Conservation (phyloP, 2,888 invertebrate genomes). For the Lasioglossum zephyrum region DNA sequence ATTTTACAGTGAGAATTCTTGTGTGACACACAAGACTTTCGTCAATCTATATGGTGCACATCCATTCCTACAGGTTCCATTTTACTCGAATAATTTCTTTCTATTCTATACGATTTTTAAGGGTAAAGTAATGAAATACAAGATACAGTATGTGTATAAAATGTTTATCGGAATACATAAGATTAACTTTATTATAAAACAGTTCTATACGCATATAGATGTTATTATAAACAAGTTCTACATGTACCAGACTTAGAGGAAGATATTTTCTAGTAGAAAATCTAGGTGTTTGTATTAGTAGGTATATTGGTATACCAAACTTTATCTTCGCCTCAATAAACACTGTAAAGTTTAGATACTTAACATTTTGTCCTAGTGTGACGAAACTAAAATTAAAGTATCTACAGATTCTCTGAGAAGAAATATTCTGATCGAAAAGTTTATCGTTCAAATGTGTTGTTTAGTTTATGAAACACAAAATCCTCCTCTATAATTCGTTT, state of each 20-base stretch:
- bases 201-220: background rate
- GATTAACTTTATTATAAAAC: background rate
- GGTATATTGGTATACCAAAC: background rate
- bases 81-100: constrained; percentile 23
- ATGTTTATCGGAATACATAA: constrained; percentile 9
- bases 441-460: background rate
- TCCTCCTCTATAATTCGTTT: background rate
- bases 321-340: background rate
- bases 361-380: background rate
- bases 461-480: background rate
- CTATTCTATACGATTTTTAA: constrained; percentile 21
- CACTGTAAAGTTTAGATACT: background rate
- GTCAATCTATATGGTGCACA: constrained; percentile 31
- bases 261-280: background rate
- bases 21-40: constrained; percentile 18
- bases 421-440: background rate
- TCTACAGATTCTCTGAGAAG: background rate
- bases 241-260: background rate
- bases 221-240: background rate
- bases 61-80: constrained; percentile 3
- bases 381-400: background rate
- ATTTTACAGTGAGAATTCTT: constrained; percentile 33
- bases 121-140: background rate
- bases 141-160: background rate
- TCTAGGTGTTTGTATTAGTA: background rate